A percentile compares a stretch with the other conserved stretches of the same genome.
Evolutionary conservation across 2,888 invertebrate species (phyloP).

Genomic region (Philonicus albiceps): DNA sequence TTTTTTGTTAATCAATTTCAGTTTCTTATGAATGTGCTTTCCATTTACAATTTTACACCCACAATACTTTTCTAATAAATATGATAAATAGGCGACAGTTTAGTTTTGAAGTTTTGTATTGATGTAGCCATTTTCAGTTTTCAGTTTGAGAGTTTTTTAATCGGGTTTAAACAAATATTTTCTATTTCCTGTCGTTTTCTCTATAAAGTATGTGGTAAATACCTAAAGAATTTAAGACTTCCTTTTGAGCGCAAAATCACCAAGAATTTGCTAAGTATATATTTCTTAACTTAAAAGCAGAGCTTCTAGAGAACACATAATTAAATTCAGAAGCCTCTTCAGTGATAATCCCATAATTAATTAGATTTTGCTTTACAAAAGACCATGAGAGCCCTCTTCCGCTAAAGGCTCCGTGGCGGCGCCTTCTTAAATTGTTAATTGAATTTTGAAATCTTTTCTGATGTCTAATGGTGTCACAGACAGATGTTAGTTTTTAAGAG

Average conservation of each 20-base stretch:
- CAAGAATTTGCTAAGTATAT: neutral
- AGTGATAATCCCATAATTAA: neutral
- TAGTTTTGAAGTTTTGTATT: neutral
- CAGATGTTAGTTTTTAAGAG: neutral
- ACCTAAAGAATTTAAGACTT: neutral
- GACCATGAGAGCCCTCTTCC: neutral
- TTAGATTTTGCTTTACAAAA: neutral
- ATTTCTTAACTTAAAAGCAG: neutral
- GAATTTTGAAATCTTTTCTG: neutral
- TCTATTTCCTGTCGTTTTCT: neutral
- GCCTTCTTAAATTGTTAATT: neutral
- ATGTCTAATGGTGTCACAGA: neutral
- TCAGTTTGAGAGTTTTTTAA: neutral
- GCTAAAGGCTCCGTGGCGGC: neutral
- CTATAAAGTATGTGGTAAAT: neutral
- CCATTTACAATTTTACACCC: no score
- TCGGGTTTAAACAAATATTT: neutral
- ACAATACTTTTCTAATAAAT: no score
- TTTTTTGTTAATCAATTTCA: no score
- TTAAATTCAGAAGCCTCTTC: neutral
- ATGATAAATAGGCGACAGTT: no score
- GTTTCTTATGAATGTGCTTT: no score
- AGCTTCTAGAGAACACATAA: neutral
- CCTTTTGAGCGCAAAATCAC: neutral
- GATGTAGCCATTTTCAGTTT: neutral